phyloP scores from a whole-genome alignment of 2,797 vertebrate species.

The Ciconia nigra region DNA sequence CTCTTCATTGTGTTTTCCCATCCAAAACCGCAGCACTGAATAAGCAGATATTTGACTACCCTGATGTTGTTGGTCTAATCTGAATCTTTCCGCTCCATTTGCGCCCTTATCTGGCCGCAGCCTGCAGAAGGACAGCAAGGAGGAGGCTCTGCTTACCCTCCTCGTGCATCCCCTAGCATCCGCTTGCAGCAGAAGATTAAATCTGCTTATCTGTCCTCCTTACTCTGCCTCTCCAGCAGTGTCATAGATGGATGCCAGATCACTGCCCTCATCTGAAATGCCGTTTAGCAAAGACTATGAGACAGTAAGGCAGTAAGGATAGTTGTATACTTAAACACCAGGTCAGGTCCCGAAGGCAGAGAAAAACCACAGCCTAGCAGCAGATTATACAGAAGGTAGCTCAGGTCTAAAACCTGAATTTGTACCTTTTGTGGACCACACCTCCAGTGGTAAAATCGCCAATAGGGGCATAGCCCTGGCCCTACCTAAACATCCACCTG shows the following conservation, averaged over 20 bases:
- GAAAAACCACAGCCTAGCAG: not conserved
- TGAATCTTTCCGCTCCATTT: not conserved
- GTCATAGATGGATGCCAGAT: not conserved
- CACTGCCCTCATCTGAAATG: not conserved
- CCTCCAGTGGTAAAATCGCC: not conserved
- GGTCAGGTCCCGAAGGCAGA: not conserved
- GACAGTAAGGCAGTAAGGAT: not conserved
- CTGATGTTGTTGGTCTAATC: not conserved
- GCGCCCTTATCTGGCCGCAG: not conserved
- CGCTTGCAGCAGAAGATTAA: not conserved
- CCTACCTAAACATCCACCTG: not conserved
- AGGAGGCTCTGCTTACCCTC: not conserved
- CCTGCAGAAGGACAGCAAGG: not conserved
- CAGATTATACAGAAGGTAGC: not conserved
- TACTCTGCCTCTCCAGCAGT: not conserved
- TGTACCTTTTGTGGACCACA: not conserved
- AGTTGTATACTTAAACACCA: not conserved
- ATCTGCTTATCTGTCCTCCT: not conserved
- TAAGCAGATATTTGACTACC: not conserved
- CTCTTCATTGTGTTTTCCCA: not conserved
- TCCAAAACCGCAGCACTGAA: not conserved
- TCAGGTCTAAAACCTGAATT: not conserved
- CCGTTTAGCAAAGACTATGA: not conserved
- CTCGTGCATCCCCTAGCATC: accelerated
- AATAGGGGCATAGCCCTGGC: not conserved